phyloP scores from a whole-genome alignment of 2,888 invertebrate genomes.

The Drosophila atripex region DNA sequence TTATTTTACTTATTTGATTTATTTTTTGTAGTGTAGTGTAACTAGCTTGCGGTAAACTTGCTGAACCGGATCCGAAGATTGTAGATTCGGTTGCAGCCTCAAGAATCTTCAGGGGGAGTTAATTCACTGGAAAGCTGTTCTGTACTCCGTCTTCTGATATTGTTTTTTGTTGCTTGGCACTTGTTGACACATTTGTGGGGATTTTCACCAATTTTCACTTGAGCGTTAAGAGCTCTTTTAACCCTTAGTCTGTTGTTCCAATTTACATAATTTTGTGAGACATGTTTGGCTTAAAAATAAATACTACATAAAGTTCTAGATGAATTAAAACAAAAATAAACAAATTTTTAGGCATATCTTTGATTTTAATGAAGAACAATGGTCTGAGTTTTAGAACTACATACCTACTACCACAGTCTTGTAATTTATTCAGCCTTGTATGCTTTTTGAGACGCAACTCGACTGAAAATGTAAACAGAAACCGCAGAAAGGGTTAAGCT shows the following conservation, averaged over 20 bases:
- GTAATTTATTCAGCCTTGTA: too few species aligned
- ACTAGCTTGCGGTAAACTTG: constrained; percentile 78
- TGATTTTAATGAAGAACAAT: too few species aligned
- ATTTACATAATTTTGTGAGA: too few species aligned
- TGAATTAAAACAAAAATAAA: too few species aligned
- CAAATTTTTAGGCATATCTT: too few species aligned
- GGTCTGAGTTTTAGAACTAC: not conserved
- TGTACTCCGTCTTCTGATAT: not conserved
- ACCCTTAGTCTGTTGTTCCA: constrained; percentile 18
- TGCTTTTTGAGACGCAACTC: too few species aligned
- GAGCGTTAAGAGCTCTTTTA: constrained; percentile 25
- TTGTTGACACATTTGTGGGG: constrained; percentile 72
- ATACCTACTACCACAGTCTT: constrained; percentile 4
- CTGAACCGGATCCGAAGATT: constrained; percentile 71
- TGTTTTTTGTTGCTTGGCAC: constrained; percentile 46
- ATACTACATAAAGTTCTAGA: too few species aligned
- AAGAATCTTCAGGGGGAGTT: constrained; percentile 71
- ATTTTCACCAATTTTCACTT: constrained; percentile 78
- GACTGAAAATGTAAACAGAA: constrained; percentile 2
- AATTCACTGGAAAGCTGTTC: constrained; percentile 69
- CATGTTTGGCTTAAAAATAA: too few species aligned
- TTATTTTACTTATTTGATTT: not conserved
- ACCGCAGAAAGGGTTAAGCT: constrained; percentile 41
- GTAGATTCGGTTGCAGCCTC: constrained; percentile 72
- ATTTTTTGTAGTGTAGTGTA: constrained; percentile 43